Conservation (phyloP, 2,113 vertebrate species). For the Pyrgilauda ruficollis region DNA sequence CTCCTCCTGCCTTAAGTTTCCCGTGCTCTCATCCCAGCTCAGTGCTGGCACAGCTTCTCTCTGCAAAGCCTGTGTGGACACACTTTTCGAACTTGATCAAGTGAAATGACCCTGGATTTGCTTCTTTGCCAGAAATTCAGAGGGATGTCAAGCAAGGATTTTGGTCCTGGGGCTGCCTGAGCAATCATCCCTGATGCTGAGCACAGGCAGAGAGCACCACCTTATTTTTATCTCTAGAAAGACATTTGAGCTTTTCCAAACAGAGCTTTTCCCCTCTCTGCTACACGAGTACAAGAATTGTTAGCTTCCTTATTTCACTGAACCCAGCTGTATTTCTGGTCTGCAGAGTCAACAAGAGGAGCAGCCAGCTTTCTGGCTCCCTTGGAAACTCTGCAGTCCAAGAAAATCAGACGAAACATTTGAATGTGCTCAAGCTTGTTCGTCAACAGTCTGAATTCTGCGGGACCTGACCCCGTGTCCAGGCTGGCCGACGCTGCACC, state of each 20-base stretch:
- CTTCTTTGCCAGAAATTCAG: background rate
- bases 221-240: background rate
- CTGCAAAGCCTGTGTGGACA: background rate
- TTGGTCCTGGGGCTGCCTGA: background rate
- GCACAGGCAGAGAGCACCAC: background rate
- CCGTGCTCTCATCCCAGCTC: background rate
- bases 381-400: slow-evolving; percentile 43
- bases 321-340: background rate
- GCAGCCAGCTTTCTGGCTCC: slow-evolving; percentile 41
- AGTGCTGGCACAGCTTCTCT: background rate
- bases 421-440: slow-evolving; percentile 5
- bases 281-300: background rate
- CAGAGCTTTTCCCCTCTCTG: background rate
- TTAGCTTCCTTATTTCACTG: background rate
- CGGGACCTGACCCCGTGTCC: slow-evolving; percentile 40
- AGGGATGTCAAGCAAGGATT: background rate
- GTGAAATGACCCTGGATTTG: background rate
- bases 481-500: background rate
- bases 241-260: background rate
- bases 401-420: slow-evolving; percentile 60
- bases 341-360: slow-evolving; percentile 46
- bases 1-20: background rate
- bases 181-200: background rate
- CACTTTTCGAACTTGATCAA: background rate
- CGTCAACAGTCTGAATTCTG: slow-evolving; percentile 50